A percentile compares a stretch with the other conserved stretches of the same genome.
phyloP scores from a whole-genome alignment of 2,797 vertebrate species.

The Garrulus glandarius region DNA sequence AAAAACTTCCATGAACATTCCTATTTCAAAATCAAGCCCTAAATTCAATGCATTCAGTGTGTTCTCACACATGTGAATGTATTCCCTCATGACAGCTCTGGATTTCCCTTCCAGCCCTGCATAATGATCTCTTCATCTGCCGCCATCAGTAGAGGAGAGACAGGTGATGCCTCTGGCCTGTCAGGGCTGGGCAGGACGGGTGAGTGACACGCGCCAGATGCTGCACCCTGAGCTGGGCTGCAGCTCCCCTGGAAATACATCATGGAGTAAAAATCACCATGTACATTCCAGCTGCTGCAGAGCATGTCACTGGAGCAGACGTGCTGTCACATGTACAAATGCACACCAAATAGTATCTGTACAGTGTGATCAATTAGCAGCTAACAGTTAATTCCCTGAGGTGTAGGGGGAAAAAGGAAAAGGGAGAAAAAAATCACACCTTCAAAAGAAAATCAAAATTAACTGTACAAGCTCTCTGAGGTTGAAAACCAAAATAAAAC shows the following conservation, averaged over 20 bases:
- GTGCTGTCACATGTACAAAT: not conserved
- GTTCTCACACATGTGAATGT: not conserved
- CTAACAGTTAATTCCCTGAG: not conserved
- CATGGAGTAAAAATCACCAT: conserved; percentile 12
- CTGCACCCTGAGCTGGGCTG: conserved; percentile 44
- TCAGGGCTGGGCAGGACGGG: conserved; percentile 51
- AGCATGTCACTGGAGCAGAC: not conserved
- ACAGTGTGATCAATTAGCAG: not conserved
- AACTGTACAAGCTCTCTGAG: not conserved
- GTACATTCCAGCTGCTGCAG: conserved; percentile 50
- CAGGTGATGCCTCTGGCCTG: conserved; percentile 65
- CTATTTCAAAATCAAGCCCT: not conserved
- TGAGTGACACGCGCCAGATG: conserved; percentile 74
- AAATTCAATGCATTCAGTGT: not conserved
- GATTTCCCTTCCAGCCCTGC: conserved; percentile 22
- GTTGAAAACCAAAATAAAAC: not conserved
- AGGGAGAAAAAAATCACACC: rapidly evolving
- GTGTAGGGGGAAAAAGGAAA: rapidly evolving
- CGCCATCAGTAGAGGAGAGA: conserved; percentile 53
- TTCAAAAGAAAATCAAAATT: not conserved
- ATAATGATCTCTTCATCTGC: conserved; percentile 64
- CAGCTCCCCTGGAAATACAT: conserved; percentile 59
- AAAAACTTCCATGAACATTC: not conserved
- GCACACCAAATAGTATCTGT: not conserved
- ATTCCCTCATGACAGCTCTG: conserved; percentile 9